Conservation (phyloP, 2,888 invertebrate genomes). For the Pristionchus entomophagus region DNA sequence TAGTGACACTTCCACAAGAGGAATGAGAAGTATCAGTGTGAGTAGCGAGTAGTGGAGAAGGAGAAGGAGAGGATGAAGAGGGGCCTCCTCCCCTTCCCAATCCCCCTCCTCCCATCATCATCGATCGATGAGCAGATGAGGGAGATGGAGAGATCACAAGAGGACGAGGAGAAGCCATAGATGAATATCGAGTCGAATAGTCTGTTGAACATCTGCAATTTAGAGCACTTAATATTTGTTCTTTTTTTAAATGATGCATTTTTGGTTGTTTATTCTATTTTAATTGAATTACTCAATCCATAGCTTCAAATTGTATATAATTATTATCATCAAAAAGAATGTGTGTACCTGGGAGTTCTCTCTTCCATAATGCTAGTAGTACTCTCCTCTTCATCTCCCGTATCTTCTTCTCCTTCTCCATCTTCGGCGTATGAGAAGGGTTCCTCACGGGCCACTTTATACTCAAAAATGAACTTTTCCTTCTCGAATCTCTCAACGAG, state of each 20-base stretch:
- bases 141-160: conserved; percentile 16
- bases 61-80: conserved; percentile 12
- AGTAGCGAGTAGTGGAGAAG: conserved; percentile 1
- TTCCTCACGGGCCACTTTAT: conserved; percentile 21
- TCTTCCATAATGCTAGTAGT: conserved; percentile 14
- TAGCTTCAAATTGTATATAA: too few species aligned
- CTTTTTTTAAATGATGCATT: too few species aligned
- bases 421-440: conserved; percentile 46
- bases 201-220: conserved; percentile 15
- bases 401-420: conserved; percentile 38
- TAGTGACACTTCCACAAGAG: conserved; percentile 9
- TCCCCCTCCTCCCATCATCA: too few species aligned
- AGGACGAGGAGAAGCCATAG: conserved; percentile 16
- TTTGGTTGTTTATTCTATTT: too few species aligned
- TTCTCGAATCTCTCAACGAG: too few species aligned
- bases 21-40: conserved; percentile 39
- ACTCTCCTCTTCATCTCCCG: conserved; percentile 38
- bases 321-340: too few species aligned
- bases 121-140: conserved; percentile 14
- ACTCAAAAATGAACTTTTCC: conserved; percentile 6
- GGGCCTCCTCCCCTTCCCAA: not conserved
- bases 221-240: too few species aligned
- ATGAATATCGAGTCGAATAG: not conserved
- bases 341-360: conserved; percentile 30
- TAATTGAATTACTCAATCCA: too few species aligned